Base-by-base conservation (phyloP, 2,113 vertebrate species). In the Scomber scombrus region DNA sequence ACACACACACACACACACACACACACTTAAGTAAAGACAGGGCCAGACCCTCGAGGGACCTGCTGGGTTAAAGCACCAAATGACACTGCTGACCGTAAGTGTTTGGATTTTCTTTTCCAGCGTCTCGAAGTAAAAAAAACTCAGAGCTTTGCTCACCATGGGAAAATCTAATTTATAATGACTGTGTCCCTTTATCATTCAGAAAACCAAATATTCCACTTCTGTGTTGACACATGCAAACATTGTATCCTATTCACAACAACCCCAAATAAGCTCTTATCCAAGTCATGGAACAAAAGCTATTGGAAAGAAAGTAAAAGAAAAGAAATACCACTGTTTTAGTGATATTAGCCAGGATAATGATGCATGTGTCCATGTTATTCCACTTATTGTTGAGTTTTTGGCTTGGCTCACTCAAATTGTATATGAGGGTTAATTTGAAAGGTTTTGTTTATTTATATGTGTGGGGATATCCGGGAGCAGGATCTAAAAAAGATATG, bases 391-490 rank as follows among this genome's bases (percentile, higher is more conserved):
- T 84, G 73, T 88, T 84, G 80, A 51, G 84, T 79, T 68, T 55
- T 78, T 55, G 83, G 85, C 75, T 86, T 85, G 82, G 82, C 71
- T 69, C 71, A 43, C 26, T 66, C 64, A 52, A 84, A 78, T 73
- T 55, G 66, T 54, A 78, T 88, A 70, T 52, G 72, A 78, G 52
- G 58, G 65, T 51, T 80, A 72, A 77, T 79, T 83, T 80, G 72
- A 75, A 88, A 86, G 55, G 63, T 71, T 84, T 63, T 75, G 72
- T 90, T 87, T 88, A 80, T 87, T 84, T 81, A 75, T 34, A 55
- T 31, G 40, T 51, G 54, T 49, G 62, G 43, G 67, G 63, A 79
- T 85, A 80, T 87, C 77, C 68, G 56, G 71, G 61, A 74, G 82
- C 51, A 66, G 47, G 76, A 82, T 89, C 31, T 76, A 60, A 71